Percentiles rank a stretch among this genome's conserved stretches.
These are phyloP conservation scores for Myotis daubentonii DNA, from an alignment of 2,797 vertebrate genomes.

Conservation along the genomic window DNA sequence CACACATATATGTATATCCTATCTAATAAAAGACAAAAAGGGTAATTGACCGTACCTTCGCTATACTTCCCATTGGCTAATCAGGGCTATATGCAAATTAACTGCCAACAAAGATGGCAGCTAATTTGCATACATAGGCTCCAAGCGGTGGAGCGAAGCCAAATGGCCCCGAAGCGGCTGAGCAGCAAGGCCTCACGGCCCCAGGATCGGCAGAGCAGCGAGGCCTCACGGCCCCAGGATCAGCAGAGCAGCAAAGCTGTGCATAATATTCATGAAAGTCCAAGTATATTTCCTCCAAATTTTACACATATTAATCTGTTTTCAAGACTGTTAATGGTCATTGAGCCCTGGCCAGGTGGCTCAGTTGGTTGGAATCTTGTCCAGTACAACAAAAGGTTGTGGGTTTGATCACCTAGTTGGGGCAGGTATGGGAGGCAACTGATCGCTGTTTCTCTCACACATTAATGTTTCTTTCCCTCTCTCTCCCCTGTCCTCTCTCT, in stretches of 20 bases:
- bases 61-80: no score
- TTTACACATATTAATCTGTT: constrained; percentile 22
- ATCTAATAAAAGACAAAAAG: no score
- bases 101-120: no score
- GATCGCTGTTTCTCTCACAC: background rate
- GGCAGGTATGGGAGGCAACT: background rate
- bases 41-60: no score
- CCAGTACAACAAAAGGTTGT: background rate
- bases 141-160: no score
- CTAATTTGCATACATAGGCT: no score
- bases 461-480: background rate
- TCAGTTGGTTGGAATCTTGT: background rate
- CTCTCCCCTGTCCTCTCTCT: background rate
- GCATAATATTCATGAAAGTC: background rate
- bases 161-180: no score
- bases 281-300: background rate
- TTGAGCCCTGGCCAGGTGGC: constrained; percentile 10
- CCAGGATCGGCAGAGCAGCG: no score
- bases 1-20: background rate
- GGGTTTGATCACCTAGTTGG: background rate
- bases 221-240: no score
- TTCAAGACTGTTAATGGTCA: background rate
- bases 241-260: background rate
- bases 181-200: no score
- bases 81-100: no score